phyloP scores from a whole-genome alignment of 1,140 invertebrate genomes.

The Drosophila teissieri region DNA sequence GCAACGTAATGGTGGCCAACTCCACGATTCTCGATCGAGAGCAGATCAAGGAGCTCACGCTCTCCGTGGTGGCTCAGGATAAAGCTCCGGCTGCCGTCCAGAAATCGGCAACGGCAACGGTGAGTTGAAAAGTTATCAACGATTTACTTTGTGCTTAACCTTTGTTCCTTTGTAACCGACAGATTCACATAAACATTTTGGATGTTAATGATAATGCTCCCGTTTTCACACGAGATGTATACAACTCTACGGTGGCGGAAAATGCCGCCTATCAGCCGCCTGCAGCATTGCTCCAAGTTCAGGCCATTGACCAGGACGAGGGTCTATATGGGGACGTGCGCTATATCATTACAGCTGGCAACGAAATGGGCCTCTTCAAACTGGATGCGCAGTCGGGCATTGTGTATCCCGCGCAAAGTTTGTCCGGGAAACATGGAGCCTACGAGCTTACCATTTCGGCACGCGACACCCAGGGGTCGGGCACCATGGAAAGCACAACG shows the following conservation, averaged over 20 bases:
- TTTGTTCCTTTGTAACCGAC: slow-evolving; percentile 1
- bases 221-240: slow-evolving; percentile 90
- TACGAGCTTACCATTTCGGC: slow-evolving; percentile 91
- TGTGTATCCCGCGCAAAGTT: slow-evolving; percentile 90
- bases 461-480: slow-evolving; percentile 89
- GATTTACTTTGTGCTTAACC: neutral
- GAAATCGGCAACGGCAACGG: slow-evolving; percentile 90
- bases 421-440: slow-evolving; percentile 87
- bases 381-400: slow-evolving; percentile 91
- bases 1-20: slow-evolving; percentile 91
- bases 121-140: slow-evolving; percentile 67
- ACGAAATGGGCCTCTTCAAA: slow-evolving; percentile 88
- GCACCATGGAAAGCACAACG: slow-evolving; percentile 88
- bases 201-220: slow-evolving; percentile 95
- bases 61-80: slow-evolving; percentile 93
- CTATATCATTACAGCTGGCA: slow-evolving; percentile 90
- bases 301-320: slow-evolving; percentile 90
- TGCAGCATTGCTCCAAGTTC: slow-evolving; percentile 90
- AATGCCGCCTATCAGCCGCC: slow-evolving; percentile 91
- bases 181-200: slow-evolving; percentile 90
- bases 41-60: slow-evolving; percentile 88
- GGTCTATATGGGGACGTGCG: slow-evolving; percentile 90
- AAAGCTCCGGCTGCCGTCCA: slow-evolving; percentile 89
- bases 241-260: slow-evolving; percentile 92
- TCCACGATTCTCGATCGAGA: slow-evolving; percentile 93